Evolutionary conservation across 2,888 invertebrate genomes (phyloP).

Genomic region (Stenodera caucasica): DNA sequence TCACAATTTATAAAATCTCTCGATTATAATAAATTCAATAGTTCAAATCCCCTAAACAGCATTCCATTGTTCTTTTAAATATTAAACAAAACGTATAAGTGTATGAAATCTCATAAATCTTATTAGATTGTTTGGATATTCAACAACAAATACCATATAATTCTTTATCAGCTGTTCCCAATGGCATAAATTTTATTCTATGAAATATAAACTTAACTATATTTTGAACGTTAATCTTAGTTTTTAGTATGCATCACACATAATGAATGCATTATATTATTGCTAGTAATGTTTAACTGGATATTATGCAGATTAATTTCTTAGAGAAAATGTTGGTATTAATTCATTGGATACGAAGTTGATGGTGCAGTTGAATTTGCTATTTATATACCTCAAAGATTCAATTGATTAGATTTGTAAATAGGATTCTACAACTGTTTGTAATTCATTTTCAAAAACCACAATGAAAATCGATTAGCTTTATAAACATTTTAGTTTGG

Average conservation of each 20-base stretch:
- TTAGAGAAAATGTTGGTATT: constrained; percentile 12
- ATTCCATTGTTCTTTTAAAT: no score
- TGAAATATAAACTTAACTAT: constrained; percentile 1
- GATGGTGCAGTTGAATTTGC: no score
- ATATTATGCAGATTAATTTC: constrained; percentile 24
- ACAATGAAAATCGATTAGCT: no score
- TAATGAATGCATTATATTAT: constrained; percentile 18
- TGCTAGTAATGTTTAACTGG: constrained; percentile 17
- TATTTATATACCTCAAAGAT: no score
- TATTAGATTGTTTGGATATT: not conserved
- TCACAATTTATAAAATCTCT: not conserved
- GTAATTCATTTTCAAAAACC: no score
- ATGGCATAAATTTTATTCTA: not conserved
- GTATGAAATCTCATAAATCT: not conserved
- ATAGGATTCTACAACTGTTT: no score
- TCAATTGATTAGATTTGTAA: no score
- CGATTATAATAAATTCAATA: not conserved
- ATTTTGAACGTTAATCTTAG: not conserved
- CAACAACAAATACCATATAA: constrained; percentile 6
- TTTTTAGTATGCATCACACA: constrained; percentile 17
- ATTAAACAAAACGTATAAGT: no score
- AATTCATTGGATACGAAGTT: no score
- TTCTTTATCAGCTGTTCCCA: constrained; percentile 14
- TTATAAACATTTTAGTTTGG: no score
- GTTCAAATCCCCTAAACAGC: not conserved